A percentile compares a stretch with the other conserved stretches of the same genome.
Conservation (phyloP, 2,113 vertebrate genomes). For the Cyanistes caeruleus region DNA sequence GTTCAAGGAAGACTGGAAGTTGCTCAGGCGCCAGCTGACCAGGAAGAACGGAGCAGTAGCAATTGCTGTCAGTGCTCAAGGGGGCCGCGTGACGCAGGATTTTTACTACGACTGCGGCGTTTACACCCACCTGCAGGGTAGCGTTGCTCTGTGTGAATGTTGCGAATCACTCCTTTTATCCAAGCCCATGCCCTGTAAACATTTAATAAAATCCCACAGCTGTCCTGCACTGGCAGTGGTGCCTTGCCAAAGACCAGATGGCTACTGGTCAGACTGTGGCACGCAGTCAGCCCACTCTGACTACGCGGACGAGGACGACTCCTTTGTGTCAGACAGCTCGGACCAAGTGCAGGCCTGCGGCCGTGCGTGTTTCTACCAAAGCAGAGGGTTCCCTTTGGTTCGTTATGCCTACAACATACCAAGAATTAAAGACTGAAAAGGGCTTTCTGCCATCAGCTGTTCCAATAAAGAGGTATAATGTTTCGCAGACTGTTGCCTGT, state of each 20-base stretch:
- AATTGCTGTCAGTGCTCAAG: constrained; percentile 61
- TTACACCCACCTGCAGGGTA: constrained; percentile 78
- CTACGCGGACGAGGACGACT: constrained; percentile 93
- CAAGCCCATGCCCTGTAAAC: constrained; percentile 88
- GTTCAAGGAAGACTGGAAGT: constrained; percentile 94
- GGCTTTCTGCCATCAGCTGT: neutral
- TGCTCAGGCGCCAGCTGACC: constrained; percentile 69
- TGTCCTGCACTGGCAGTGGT: constrained; percentile 86
- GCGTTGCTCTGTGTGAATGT: constrained; percentile 83
- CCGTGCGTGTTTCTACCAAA: constrained; percentile 95
- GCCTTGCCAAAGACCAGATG: constrained; percentile 81
- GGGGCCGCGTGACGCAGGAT: constrained; percentile 76
- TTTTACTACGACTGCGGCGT: constrained; percentile 82
- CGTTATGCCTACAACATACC: constrained; percentile 91
- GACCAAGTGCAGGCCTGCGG: constrained; percentile 96
- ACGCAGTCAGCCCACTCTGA: constrained; percentile 91
- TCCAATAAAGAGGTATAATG: neutral
- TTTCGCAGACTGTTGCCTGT: constrained; percentile 4
- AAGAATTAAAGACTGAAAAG: constrained; percentile 80
- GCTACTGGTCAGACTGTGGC: constrained; percentile 89
- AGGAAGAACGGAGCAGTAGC: constrained; percentile 65
- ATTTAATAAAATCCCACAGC: constrained; percentile 94
- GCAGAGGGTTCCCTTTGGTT: constrained; percentile 89
- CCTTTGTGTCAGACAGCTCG: constrained; percentile 95
- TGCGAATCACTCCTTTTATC: constrained; percentile 86